Conservation (phyloP, 2,113 vertebrate species). For the Trachemys scripta region DNA sequence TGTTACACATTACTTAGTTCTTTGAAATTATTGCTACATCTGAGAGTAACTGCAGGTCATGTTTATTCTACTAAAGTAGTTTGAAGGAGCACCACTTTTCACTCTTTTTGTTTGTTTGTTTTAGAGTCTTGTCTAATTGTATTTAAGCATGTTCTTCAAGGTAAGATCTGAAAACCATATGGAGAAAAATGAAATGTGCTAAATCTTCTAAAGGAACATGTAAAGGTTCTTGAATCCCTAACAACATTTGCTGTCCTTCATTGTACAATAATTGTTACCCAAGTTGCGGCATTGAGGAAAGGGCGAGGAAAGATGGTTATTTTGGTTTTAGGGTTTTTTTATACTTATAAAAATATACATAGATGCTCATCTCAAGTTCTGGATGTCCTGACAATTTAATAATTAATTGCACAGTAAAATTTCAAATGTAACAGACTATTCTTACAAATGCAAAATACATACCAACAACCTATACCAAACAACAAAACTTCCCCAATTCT, state of each 20-base stretch:
- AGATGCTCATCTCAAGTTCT: neutral
- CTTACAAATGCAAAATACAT: neutral
- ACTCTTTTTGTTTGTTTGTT: conserved; percentile 22
- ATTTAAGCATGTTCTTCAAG: conserved; percentile 51
- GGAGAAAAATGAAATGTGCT: neutral
- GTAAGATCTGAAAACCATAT: conserved; percentile 65
- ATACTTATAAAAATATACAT: neutral
- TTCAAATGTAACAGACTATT: neutral
- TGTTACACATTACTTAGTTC: conserved; percentile 20
- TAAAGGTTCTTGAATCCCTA: neutral
- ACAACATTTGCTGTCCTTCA: neutral
- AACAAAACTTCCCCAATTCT: neutral
- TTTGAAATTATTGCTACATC: conserved; percentile 45
- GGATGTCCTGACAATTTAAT: neutral
- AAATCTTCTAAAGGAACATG: neutral
- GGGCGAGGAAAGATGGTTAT: neutral
- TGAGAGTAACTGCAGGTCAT: conserved; percentile 16
- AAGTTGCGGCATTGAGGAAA: neutral
- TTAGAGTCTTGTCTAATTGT: conserved; percentile 44
- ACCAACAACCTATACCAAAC: rapidly evolving
- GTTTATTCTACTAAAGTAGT: conserved; percentile 49
- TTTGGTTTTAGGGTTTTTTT: neutral
- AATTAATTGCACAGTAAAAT: neutral
- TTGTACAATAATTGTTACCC: neutral
- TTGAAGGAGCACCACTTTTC: conserved; percentile 14